Evolutionary conservation across 2,797 vertebrate genomes (phyloP).

Genomic region (Mareca strepera): DNA sequence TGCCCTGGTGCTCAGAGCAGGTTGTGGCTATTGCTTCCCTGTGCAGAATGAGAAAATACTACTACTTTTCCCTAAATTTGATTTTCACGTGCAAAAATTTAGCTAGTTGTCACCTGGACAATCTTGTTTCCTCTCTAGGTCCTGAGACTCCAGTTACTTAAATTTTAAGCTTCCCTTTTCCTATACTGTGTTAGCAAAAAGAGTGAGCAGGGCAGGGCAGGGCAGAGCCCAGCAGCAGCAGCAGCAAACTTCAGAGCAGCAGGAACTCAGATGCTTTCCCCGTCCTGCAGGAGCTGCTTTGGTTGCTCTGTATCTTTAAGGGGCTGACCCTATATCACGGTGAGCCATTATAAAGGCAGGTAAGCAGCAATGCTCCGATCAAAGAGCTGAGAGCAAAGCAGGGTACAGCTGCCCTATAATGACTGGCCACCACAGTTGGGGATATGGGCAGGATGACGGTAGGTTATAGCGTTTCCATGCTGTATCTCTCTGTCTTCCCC

Average conservation of each 20-base stretch:
- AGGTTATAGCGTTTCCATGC: conserved; percentile 65
- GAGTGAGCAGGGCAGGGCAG: background rate
- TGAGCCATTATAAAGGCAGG: conserved; percentile 76
- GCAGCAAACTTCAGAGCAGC: background rate
- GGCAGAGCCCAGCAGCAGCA: background rate
- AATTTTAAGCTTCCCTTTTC: background rate
- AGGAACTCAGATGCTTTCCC: background rate
- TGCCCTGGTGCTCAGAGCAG: background rate
- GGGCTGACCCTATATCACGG: conserved; percentile 50
- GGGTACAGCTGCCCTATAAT: conserved; percentile 74
- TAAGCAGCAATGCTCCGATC: conserved; percentile 44
- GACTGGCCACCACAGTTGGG: conserved; percentile 89
- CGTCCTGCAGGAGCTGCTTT: background rate
- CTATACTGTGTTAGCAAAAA: background rate
- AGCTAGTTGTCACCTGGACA: background rate
- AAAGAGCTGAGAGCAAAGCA: conserved; percentile 33
- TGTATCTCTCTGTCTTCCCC: background rate
- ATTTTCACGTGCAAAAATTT: background rate
- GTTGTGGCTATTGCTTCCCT: background rate
- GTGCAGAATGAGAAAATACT: background rate
- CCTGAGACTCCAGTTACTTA: background rate
- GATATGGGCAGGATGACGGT: conserved; percentile 94
- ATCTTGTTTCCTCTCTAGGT: background rate
- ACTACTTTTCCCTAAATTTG: background rate
- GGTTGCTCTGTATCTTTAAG: conserved; percentile 74